phyloP scores from a whole-genome alignment of 2,888 invertebrate genomes.

The Aricia artaxerxes region DNA sequence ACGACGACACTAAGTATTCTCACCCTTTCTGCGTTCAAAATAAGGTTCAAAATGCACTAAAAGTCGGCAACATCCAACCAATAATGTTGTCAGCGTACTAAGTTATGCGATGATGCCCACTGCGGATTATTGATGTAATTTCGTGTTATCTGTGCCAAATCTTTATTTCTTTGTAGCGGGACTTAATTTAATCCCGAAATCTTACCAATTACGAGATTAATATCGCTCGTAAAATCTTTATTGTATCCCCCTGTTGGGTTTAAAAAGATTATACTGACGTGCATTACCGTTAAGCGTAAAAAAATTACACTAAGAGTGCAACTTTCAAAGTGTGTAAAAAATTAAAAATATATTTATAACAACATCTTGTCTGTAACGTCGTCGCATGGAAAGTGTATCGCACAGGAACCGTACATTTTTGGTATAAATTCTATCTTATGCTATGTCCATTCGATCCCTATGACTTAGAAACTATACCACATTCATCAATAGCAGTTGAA shows the following conservation, averaged over 20 bases:
- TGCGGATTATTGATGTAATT: conserved; percentile 30
- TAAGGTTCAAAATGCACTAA: conserved; percentile 26
- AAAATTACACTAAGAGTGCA: too few species aligned
- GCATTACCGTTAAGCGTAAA: not conserved
- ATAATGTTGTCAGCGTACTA: conserved; percentile 36
- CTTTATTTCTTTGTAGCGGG: conserved; percentile 2
- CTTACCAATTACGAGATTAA: conserved; percentile 14
- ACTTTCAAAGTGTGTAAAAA: too few species aligned
- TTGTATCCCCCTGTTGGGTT: not conserved
- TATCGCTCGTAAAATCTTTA: conserved; percentile 14
- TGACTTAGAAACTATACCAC: too few species aligned
- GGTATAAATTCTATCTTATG: too few species aligned
- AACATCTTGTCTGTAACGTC: too few species aligned
- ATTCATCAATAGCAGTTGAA: too few species aligned
- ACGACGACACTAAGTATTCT: not conserved
- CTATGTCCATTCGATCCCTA: too few species aligned
- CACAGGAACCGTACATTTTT: too few species aligned
- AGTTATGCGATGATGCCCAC: conserved; percentile 34
- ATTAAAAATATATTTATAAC: too few species aligned
- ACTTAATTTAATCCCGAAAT: conserved; percentile 10
- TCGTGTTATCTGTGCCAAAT: conserved; percentile 20
- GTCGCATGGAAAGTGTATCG: too few species aligned
- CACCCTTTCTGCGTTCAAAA: not conserved
- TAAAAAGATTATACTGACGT: not conserved
- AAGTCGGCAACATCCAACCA: conserved; percentile 17